These are phyloP conservation scores for Melieria picta DNA, from an alignment of 2,888 invertebrate genomes.

Conservation along the genomic window DNA sequence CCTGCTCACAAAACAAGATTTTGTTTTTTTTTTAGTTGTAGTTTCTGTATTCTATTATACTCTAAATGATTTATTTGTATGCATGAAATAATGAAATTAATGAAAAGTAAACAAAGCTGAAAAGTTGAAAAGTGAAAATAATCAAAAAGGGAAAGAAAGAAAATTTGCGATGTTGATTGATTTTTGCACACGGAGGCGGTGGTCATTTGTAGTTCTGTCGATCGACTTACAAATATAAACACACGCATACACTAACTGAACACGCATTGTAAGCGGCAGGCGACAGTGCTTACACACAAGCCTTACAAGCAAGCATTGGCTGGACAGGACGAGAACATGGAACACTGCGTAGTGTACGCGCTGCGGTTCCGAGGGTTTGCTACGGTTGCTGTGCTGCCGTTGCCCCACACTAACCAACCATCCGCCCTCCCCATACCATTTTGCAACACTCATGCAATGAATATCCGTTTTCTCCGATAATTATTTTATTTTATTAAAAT, in stretches of 20 bases:
- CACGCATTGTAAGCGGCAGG: not conserved
- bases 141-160: slow-evolving; percentile 28
- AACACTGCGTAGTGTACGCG: too few relatives aligned
- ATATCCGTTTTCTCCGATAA: too few relatives aligned
- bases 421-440: too few relatives aligned
- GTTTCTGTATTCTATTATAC: slow-evolving; percentile 27
- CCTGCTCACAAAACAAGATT: slow-evolving; percentile 22
- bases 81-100: slow-evolving; percentile 32
- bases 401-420: too few relatives aligned
- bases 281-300: too few relatives aligned
- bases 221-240: not conserved
- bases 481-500: too few relatives aligned
- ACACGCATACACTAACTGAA: slow-evolving; percentile 1
- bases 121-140: slow-evolving; percentile 30
- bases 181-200: not conserved
- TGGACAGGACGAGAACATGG: too few relatives aligned
- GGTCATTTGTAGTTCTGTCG: not conserved
- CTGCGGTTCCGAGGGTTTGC: too few relatives aligned
- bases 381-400: too few relatives aligned
- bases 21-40: slow-evolving; percentile 27
- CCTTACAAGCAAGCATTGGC: too few relatives aligned
- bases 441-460: too few relatives aligned
- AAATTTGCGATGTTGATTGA: slow-evolving; percentile 19
- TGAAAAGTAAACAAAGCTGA: slow-evolving; percentile 28
- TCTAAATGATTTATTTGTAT: slow-evolving; percentile 31